Conservation (phyloP, 1,140 invertebrate genomes). For the Macrosteles quadrilineatus region DNA sequence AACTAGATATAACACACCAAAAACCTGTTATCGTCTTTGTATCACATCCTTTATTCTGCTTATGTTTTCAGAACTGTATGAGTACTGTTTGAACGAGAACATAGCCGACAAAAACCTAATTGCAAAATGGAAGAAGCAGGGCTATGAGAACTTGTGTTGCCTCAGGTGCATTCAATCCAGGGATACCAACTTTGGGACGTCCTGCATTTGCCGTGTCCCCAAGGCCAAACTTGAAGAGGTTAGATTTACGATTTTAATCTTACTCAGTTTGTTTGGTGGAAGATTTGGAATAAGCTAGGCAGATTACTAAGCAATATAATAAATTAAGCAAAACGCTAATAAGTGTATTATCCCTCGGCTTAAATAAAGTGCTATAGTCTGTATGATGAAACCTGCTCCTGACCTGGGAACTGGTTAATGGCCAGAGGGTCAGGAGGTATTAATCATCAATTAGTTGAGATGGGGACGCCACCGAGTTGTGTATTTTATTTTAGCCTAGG, state of each 20-base stretch:
- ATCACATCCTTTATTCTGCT: conserved; percentile 20
- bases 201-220: conserved; percentile 98
- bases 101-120: conserved; percentile 98
- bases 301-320: too few relatives aligned
- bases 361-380: too few relatives aligned
- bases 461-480: too few relatives aligned
- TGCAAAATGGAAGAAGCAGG: conserved; percentile 99
- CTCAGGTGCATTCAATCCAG: conserved; percentile 97
- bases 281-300: not conserved
- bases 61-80: conserved; percentile 80
- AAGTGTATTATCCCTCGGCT: too few relatives aligned
- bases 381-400: not conserved
- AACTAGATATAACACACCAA: too few relatives aligned
- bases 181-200: conserved; percentile 99
- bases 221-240: conserved; percentile 97
- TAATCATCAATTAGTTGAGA: too few relatives aligned
- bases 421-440: too few relatives aligned
- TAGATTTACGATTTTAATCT: conserved; percentile 40
- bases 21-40: too few relatives aligned
- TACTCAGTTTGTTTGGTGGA: conserved; percentile 1
- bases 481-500: too few relatives aligned
- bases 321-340: too few relatives aligned
- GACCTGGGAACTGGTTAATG: too few relatives aligned
- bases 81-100: conserved; percentile 96
- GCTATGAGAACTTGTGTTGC: conserved; percentile 99